Base-by-base conservation (phyloP, 2,888 invertebrate genomes). In the Unio pictorum region DNA sequence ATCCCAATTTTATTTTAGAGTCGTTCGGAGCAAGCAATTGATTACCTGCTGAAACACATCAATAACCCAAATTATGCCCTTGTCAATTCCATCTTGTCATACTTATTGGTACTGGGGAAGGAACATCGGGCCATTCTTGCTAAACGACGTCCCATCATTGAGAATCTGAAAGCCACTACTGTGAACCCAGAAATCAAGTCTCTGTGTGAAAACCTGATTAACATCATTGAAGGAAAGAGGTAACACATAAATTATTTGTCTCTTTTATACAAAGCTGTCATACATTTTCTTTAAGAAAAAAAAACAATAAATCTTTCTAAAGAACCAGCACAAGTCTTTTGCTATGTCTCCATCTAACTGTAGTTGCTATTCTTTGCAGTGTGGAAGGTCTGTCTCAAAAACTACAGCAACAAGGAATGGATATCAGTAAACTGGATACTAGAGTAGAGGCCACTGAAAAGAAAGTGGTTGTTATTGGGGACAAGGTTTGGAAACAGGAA, bases 171-270 rank as follows among this genome's bases (percentile, higher is more conserved):
- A 54, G 66, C 67, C 1, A 67, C 68, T 23, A 68, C 77, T 17
- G 66, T 67, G 5, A 68, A 79, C 55, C 73, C 79, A 5, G 68
- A 75, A 20, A 63, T 80, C 20, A 78, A 75, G 34, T 76, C 83
- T n/a, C 61, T 66, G 18, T 77, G 75, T 60, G 69, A 78, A 28
- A 61, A 73, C 30, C 66, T 85, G 20, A 68, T 86, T 8, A 81
- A 84, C 34, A 73, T 85, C 64, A 79, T 87, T 28, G 86, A 85
- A 59, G 86, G 85, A 7, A 80, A 78, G 73, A 84, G 81, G 86
- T 85, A 61, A 58, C 11, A 45, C 45, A 11, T 45, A 11, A 11
- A 8, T 11, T 45, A 45, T 45, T 45, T 45, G 5, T 30, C 11
- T 45, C 45, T 45, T 11, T 45, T 45, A 45, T 45, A 11, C 45